A percentile compares a stretch with the other conserved stretches of the same genome.
These are phyloP conservation scores for Mastigias papua DNA, from an alignment of 30 jellyfish, hydroid and myxozoan genomes.

Conservation along the genomic window DNA sequence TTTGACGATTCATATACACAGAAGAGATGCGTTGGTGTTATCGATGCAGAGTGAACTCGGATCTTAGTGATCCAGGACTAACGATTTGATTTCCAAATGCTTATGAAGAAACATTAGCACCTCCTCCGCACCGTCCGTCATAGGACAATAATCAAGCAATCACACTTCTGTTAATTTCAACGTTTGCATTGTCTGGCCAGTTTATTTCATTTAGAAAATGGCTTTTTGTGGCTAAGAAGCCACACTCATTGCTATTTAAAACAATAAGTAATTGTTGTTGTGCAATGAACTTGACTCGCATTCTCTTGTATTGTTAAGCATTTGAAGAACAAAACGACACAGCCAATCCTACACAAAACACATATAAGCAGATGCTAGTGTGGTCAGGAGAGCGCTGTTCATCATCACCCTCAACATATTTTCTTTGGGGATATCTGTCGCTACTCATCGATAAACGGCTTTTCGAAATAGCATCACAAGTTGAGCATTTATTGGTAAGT, in stretches of 20 bases:
- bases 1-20: too few relatives aligned
- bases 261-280: background rate
- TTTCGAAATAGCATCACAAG: background rate
- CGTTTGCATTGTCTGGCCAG: background rate
- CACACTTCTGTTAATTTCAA: constrained; percentile 1
- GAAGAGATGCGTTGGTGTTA: too few relatives aligned
- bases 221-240: constrained; percentile 5
- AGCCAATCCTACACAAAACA: constrained; percentile 23
- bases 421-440: constrained; percentile 17
- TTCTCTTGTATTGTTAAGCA: background rate
- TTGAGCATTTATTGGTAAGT: constrained; percentile 2
- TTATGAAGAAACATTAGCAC: too few relatives aligned
- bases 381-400: constrained; percentile 13
- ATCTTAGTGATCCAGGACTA: too few relatives aligned
- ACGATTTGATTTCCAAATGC: background rate
- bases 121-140: background rate
- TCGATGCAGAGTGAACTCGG: too few relatives aligned
- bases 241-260: background rate
- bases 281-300: background rate
- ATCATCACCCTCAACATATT: constrained; percentile 5
- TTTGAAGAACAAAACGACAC: constrained; percentile 1
- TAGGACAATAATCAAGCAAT: constrained; percentile 1
- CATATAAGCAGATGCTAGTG: constrained; percentile 19
- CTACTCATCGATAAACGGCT: constrained; percentile 8
- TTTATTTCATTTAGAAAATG: background rate